Evolutionary conservation across 2,888 invertebrate species (phyloP), one percentile per base, ranked within the genome.

Genomic region (Drosophila diplacantha): DNA sequence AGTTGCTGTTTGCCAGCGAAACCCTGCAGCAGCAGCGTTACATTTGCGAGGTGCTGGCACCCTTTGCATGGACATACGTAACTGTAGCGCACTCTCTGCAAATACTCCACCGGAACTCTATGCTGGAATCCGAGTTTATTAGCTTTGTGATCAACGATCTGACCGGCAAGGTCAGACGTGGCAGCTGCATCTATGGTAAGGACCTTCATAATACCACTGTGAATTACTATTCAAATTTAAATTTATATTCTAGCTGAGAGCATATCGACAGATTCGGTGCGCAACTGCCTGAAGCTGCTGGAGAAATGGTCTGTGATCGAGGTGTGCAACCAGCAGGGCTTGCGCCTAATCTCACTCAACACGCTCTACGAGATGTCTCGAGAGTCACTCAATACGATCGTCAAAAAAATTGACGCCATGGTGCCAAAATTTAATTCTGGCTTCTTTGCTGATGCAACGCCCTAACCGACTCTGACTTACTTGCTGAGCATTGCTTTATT

Each of bases 221-320:
- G 3, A 5, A 18, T 3, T 6, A 9, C 12, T 31, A 6, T 14
- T 20, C 9, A 6, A 44, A 16, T 20, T 22, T 34, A 0, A 8
- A 4, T 22, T 16, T 16, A 1, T 3, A n/a, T 29, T 89, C 4
- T 88, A 97, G 97, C 93, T 72, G 97, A 97, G 88, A 95, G 96
- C 82, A 92, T 96, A 50, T 95, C 95, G 8, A 92, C 94, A 9
- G 96, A 97, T 86, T 93, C 95, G 0, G 92, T 97, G 51, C 93
- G 93, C 84, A 96, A 96, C 88, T 95, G 95, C 53, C 87, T 96
- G 29, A 94, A 95, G 73, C 88, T 96, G 1, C 92, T 94, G 37
- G 93, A 95, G 71, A 93, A 94, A 77, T 94, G 95, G 94, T 93
- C 93, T 71, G 92, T 95, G 12, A 83, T 97, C 32, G 94, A 95